Base-by-base conservation (phyloP, 2,797 vertebrate genomes). In the Myotis findleyi region DNA sequence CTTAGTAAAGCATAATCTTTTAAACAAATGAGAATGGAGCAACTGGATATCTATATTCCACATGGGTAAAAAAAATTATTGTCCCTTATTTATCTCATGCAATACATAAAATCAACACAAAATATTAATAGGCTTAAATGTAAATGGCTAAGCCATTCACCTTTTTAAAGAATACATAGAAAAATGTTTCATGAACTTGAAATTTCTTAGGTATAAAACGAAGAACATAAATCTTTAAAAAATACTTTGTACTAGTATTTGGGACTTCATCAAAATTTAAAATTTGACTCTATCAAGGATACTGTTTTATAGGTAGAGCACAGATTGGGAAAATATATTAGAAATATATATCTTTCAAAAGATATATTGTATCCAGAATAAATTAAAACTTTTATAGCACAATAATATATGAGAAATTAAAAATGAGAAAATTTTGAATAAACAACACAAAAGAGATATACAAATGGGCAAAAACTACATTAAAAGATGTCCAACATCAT, bases 71-170 rank as follows among this genome's bases (percentile, higher is more conserved):
- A 51, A 62, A 47, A 55, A 7, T 30, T 6, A 5, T 71, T 86
- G 33, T 49, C 7, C 36, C 10, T 76, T 86, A 64, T 14, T 82
- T 86, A 64, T 14, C 13, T 64, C 44, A 81, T 77, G 30, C 30
- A 4, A 64, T 87, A 89, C 10, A 27, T 77, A 82, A 96, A 71
- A 33, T 71, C 16, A 86, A 79, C 23, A 12, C n/a, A 71, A 94
- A 69, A 71, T 33, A 76, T 1, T 76, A 71, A 59, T 12, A 71
- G 27, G 30, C 18, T 69, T 87, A 77, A 62, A 71, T 62, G 2
- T 53, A 88, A 95, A 41, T 53, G 17, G 41, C 71, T 69, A 92
- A 95, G 18, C 21, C 23, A 94, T 55, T n/a, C 30, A 25, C 66
- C 30, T 49, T 86, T 10, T n/a, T 80, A n/a, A 83, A 76, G 25